These are phyloP conservation scores for Pontoporia blainvillei DNA, from an alignment of 2,113 vertebrate genomes.

Conservation along the genomic window DNA sequence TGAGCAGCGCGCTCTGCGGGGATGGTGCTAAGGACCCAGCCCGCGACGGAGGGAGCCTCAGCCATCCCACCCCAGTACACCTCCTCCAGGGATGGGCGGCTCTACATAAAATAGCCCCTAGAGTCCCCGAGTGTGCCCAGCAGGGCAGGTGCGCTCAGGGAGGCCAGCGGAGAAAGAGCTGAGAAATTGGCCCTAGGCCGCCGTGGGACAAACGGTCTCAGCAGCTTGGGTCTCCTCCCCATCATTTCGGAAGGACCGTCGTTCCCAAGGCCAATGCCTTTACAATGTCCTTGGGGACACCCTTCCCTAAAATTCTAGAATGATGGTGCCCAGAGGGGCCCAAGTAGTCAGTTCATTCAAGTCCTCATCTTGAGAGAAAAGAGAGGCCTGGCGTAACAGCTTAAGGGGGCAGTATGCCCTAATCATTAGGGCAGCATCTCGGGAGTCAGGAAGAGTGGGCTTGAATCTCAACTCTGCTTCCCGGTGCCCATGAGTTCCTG, in stretches of 20 bases:
- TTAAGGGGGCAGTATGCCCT: background rate
- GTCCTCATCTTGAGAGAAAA: background rate
- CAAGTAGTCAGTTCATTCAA: background rate
- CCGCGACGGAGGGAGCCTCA: fast-evolving
- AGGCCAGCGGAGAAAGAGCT: background rate
- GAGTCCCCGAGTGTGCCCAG: too few relatives aligned
- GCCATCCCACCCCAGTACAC: fast-evolving
- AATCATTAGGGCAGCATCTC: background rate
- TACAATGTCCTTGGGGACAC: background rate
- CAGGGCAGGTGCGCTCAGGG: too few relatives aligned
- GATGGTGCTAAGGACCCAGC: background rate
- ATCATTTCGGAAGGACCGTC: background rate
- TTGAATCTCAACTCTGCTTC: background rate
- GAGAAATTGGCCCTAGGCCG: background rate
- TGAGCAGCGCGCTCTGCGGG: fast-evolving
- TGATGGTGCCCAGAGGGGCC: background rate
- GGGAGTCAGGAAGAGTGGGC: background rate
- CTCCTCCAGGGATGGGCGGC: background rate
- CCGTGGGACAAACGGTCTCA: background rate
- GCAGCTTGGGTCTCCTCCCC: background rate
- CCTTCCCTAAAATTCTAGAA: background rate
- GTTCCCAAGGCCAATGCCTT: background rate
- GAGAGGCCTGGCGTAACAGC: background rate
- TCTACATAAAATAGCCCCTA: background rate
- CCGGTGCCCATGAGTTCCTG: fast-evolving